Evolutionary conservation across 37 sponge, comb jelly and placozoan species (phyloP).

Genomic region (Ephydatia muelleri): DNA sequence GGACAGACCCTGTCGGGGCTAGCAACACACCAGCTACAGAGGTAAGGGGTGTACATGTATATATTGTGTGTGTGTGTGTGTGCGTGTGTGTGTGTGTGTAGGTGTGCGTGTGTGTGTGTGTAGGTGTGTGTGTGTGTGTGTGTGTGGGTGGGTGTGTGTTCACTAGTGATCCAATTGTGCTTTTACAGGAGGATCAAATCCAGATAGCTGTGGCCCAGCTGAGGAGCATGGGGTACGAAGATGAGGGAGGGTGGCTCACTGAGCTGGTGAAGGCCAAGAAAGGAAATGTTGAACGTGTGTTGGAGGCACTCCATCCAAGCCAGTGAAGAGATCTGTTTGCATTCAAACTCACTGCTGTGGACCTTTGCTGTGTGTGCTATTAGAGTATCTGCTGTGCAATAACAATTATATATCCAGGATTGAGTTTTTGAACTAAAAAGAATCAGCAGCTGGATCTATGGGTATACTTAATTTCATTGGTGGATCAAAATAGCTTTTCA

Average conservation of each 20-base stretch:
- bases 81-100: background rate
- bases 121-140: background rate
- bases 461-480: no score
- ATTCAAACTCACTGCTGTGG: background rate
- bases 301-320: conserved; percentile 74
- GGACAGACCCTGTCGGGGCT: background rate
- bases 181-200: background rate
- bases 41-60: no score
- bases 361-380: background rate
- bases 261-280: conserved; percentile 77
- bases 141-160: no score
- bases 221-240: conserved; percentile 81
- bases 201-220: conserved; percentile 61
- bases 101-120: background rate
- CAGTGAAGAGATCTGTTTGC: background rate
- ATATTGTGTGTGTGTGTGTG: background rate
- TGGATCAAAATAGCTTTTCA: no score
- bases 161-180: background rate
- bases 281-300: conserved; percentile 70
- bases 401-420: background rate
- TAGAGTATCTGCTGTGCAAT: background rate
- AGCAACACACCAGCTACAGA: background rate
- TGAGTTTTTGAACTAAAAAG: no score
- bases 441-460: no score
- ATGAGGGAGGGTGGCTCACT: conserved; percentile 91